Evolutionary conservation across 2,797 vertebrate genomes (phyloP), one percentile per base, ranked within the genome.

Genomic region (Caiman crocodilus): DNA sequence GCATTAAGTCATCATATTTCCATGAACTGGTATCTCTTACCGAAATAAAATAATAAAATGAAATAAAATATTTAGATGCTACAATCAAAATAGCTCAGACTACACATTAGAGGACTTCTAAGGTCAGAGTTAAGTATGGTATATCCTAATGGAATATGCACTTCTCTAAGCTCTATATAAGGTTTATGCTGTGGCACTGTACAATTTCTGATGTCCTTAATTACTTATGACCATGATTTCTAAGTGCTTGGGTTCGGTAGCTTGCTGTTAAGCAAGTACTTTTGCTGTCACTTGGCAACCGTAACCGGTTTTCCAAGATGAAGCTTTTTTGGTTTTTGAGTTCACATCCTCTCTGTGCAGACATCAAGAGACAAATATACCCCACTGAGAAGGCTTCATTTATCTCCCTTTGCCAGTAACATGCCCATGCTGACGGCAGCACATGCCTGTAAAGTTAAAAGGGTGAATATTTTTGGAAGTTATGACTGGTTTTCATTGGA

Each of bases 281-380:
- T 93, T 50, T 89, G 76, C 90, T 58, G 77, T 96, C 96, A 97
- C 96, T 95, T 97, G 94, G 94, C 94, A 95, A 94, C 90, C 94
- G 76, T 64, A 86, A 89, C 91, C 82, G 84, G 35, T 88, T 95
- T 91, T 94, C 86, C 87, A 88, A 86, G 93, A 90, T 71, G 79
- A 93, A 94, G 87, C 77, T 95, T 94, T 94, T 89, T 64, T 82
- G 90, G 79, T 83, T 71, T 90, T 91, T 86, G 80, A 84, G 88
- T 89, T 93, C 91, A 87, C 64, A 82, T 84, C 67, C 85, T 88
- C 82, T 87, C 77, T 2, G 6, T 74, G 58, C 50, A 92, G 78
- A 76, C 85, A 92, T 92, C 85, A 95, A 94, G 93, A 95, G 92
- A 82, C 71, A 87, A 80, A 94, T 94, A 84, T 74, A 79, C 78